Base-by-base conservation (phyloP, 2,797 vertebrate species). In the Australoheros facetus region DNA sequence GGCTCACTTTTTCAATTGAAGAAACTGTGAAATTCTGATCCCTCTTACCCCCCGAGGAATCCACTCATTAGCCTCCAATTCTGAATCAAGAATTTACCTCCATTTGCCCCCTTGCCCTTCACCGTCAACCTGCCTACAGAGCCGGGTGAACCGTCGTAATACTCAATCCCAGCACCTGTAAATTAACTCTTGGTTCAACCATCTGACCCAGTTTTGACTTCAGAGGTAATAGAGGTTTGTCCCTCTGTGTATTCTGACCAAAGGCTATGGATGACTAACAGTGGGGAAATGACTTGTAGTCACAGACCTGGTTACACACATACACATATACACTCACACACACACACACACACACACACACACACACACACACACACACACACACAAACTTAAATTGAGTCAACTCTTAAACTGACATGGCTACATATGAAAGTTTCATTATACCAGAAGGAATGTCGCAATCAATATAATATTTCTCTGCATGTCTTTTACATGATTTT, bases 181-280 rank as follows among this genome's bases (percentile, higher is more conserved):
- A 96, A 96, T 96, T 94, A 94, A 95, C 95, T 96, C 94, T 94
- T 19, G 56, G 73, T 88, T 80, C 73, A 83, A 77, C 71, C 73
- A 85, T 77, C 77, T 72, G 88, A 93, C 90, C 91, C 93, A 87
- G 83, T 92, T 92, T 87, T 91, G 78, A 80, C 85, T 85, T 80
- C 79, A 77, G 72, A 83, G 77, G 89, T 90, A 85, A 87, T 82
- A 70, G 59, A 85, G 80, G 78, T 82, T 87, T 82, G 79, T 85
- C 80, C 80, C 84, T 71, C 54, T 48, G 86, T 74, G 90, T 26
- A 57, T 83, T 86, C 75, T 78, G 66, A n/a, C 75, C 32, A 26
- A 73, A 26, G 28, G 72, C 81, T 56, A 78, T 6, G 14, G 39
- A 62, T 72, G 56, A 77, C 55, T 60, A 87, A 84, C 66, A 4